A percentile compares a stretch with the other conserved stretches of the same genome.
These are phyloP conservation scores for Cantharis rustica DNA, from an alignment of 2,888 invertebrate genomes.

Conservation along the genomic window DNA sequence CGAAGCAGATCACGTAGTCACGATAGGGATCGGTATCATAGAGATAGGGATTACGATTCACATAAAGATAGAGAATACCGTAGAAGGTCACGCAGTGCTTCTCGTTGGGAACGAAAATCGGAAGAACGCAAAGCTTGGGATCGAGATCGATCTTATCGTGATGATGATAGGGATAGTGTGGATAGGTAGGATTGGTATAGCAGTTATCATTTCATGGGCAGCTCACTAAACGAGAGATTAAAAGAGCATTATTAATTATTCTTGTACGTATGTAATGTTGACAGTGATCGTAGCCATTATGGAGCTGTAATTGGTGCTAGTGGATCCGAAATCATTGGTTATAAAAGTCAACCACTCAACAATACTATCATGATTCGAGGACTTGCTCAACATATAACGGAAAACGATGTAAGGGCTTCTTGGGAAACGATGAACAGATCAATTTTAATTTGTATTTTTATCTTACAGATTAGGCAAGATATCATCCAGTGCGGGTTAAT, in stretches of 20 bases:
- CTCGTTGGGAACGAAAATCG: conserved; percentile 53
- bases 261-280: conserved; percentile 37
- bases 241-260: conserved; percentile 26
- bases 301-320: conserved; percentile 54
- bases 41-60: conserved; percentile 46
- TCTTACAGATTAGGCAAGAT: conserved; percentile 75
- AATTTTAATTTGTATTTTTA: conserved; percentile 34
- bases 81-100: conserved; percentile 48
- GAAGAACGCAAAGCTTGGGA: conserved; percentile 49
- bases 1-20: conserved; percentile 49
- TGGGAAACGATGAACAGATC: background rate
- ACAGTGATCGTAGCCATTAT: conserved; percentile 53
- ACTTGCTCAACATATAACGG: conserved; percentile 74
- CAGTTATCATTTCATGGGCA: conserved; percentile 28
- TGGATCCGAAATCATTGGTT: conserved; percentile 56
- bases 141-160: conserved; percentile 51
- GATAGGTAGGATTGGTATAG: conserved; percentile 50
- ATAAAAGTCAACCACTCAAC: conserved; percentile 57
- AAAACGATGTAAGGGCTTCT: conserved; percentile 69
- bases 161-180: conserved; percentile 54
- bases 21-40: conserved; percentile 45
- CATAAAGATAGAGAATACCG: conserved; percentile 47
- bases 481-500: conserved; percentile 74
- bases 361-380: conserved; percentile 79
- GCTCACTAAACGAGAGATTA: conserved; percentile 10